Evolutionary conservation across 1,140 invertebrate genomes (phyloP).

Genomic region (Hyles euphorbiae): DNA sequence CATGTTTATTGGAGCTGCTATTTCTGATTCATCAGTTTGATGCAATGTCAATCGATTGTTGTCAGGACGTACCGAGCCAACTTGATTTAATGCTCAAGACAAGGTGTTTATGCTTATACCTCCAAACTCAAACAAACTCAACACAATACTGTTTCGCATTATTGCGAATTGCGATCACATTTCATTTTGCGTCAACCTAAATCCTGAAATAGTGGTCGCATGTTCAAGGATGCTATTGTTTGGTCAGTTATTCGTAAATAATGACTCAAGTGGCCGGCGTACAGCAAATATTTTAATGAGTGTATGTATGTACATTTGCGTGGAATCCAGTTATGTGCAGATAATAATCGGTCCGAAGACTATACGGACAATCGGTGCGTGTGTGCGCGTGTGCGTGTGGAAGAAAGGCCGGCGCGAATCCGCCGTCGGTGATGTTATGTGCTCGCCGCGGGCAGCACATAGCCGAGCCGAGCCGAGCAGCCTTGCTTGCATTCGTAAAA

Average conservation of each 20-base stretch:
- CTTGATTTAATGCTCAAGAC: slow-evolving; percentile 34
- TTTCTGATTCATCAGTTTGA: slow-evolving; percentile 36
- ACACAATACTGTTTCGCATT: slow-evolving; percentile 7
- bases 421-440: slow-evolving; percentile 63
- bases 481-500: slow-evolving; percentile 75
- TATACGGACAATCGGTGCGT: slow-evolving; percentile 36
- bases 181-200: slow-evolving; percentile 34
- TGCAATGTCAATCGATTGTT: slow-evolving; percentile 42
- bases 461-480: slow-evolving; percentile 51
- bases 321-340: slow-evolving; percentile 59
- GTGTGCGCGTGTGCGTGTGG: slow-evolving; percentile 39
- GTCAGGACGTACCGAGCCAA: slow-evolving; percentile 26
- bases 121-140: slow-evolving; percentile 24
- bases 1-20: slow-evolving; percentile 39
- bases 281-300: slow-evolving; percentile 59
- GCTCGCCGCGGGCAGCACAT: slow-evolving; percentile 59
- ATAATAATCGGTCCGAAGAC: slow-evolving; percentile 50
- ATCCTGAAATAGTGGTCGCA: slow-evolving; percentile 46
- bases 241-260: slow-evolving; percentile 48
- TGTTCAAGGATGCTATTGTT: slow-evolving; percentile 46
- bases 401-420: slow-evolving; percentile 68
- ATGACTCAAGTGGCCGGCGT: slow-evolving; percentile 37
- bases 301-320: slow-evolving; percentile 26
- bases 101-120: slow-evolving; percentile 36
- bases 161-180: slow-evolving; percentile 20